A percentile compares a stretch with the other conserved stretches of the same genome.
phyloP scores from a whole-genome alignment of 92 coral and sea anemone species.

The Isaurus tuberculatus region DNA sequence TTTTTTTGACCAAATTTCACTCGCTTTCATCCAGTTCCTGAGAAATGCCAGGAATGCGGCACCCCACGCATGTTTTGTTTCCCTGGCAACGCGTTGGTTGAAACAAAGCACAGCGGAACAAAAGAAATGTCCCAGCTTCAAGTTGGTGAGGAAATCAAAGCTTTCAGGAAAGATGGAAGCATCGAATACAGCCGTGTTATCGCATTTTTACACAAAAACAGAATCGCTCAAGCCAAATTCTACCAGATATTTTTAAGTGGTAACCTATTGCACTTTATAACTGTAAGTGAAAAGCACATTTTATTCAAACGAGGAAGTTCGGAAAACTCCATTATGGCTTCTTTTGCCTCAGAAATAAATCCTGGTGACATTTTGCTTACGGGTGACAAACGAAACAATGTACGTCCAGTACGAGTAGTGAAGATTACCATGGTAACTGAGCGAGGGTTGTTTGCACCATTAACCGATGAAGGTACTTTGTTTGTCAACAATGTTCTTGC shows the following conservation, averaged over 20 bases:
- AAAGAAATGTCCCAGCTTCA: conserved; percentile 28
- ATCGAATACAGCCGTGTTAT: conserved; percentile 23
- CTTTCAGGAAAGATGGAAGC: conserved; percentile 4
- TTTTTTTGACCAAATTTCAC: neutral
- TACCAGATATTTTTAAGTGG: conserved; percentile 14
- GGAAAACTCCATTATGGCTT: conserved; percentile 1
- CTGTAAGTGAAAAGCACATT: conserved; percentile 30
- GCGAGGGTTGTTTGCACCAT: conserved; percentile 31
- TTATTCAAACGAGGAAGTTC: conserved; percentile 20
- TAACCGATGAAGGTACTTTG: conserved; percentile 42
- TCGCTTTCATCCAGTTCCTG: neutral
- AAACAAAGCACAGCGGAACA: conserved; percentile 7
- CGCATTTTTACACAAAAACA: conserved; percentile 31
- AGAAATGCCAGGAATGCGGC: conserved; percentile 35
- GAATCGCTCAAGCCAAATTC: conserved; percentile 15
- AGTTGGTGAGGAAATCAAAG: conserved; percentile 39
- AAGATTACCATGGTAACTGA: conserved; percentile 26
- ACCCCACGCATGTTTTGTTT: conserved; percentile 27
- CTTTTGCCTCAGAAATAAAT: conserved; percentile 28
- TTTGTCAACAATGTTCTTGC: conserved; percentile 30
- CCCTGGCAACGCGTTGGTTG: conserved; percentile 39
- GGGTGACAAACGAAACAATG: neutral
- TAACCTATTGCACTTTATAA: neutral
- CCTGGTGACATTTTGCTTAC: conserved; percentile 18
- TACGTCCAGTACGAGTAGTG: conserved; percentile 6